A percentile compares a stretch with the other conserved stretches of the same genome.
These are phyloP conservation scores for Megaptera novaeangliae DNA, from an alignment of 2,113 vertebrate genomes.

Conservation along the genomic window DNA sequence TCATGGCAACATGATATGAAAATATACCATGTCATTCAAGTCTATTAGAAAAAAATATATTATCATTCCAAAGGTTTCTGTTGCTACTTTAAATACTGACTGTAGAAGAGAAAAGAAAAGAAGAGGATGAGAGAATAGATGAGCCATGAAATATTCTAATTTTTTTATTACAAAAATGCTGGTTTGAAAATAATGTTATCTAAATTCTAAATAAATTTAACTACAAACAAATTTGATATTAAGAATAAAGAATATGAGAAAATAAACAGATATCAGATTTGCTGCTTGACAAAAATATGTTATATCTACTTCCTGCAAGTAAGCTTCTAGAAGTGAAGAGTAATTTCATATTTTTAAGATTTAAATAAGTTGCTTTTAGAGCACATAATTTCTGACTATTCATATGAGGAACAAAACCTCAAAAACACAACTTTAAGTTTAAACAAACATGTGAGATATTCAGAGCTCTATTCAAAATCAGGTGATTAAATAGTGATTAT, in stretches of 20 bases:
- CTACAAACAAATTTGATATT: not conserved
- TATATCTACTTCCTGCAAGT: not conserved
- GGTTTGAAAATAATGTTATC: conserved; percentile 4
- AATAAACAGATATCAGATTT: conserved; percentile 13
- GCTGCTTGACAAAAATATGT: not conserved
- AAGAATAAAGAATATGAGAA: conserved; percentile 6
- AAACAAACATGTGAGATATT: not conserved
- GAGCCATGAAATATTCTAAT: not conserved
- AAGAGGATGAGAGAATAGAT: not conserved
- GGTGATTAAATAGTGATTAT: not conserved
- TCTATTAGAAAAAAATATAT: conserved; percentile 58
- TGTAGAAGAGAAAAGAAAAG: not conserved
- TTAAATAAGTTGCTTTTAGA: conserved; percentile 28
- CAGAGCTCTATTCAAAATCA: not conserved
- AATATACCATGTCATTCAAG: conserved; percentile 64
- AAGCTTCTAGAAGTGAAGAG: not conserved
- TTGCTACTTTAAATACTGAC: conserved; percentile 48
- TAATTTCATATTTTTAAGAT: not conserved
- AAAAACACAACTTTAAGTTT: not conserved
- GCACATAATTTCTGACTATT: not conserved
- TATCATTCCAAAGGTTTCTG: conserved; percentile 50
- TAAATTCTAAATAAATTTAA: conserved; percentile 7
- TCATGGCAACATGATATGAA: conserved; percentile 68
- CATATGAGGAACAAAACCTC: conserved; percentile 9
- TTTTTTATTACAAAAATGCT: conserved; percentile 10